Evolutionary conservation across 2,113 vertebrate species (phyloP), one percentile per base, ranked within the genome.

Genomic region (Seriola rivoliana): DNA sequence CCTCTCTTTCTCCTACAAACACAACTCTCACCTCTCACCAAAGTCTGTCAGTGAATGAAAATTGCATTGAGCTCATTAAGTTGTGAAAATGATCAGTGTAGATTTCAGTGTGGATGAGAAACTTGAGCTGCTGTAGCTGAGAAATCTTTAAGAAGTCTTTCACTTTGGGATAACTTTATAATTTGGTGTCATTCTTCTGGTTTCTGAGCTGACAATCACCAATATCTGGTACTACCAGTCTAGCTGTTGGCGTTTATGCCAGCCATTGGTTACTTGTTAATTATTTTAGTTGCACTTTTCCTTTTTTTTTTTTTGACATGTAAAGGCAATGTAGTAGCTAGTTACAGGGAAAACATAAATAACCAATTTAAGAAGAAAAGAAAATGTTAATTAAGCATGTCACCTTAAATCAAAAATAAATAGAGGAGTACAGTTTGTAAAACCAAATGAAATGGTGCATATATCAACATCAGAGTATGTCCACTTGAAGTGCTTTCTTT

Each of bases 41-140:
- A 52, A 85, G 75, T 29, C 29, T 85, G 64, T 76, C 44, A 55
- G 42, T 69, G 71, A 79, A 62, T 44, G 40, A 60, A 71, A 44
- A 25, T 55, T 16, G 55, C 62, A n/a, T 17, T 80, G 25, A 72
- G 48, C 71, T 71, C 54, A 23, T 83, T 58, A 66, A 54, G 32
- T 46, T 14, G 25, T 60, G 48, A 13, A 71, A 50, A 54, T 38
- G 23, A 25, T 36, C 63, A 9, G 23, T 67, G 14, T 23, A 40
- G 21, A 76, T 66, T 75, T 72, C 25, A 12, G 3, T 21, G 46
- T 25, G 21, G n/a, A 8, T 29, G 32, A 13, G 17, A 55, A 46
- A 75, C 65, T 60, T 44, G 11, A 52, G 66, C 65, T n/a, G 54
- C 54, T 25, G n/a, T 57, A 25, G n/a, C 23, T 57, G 10, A 54